Evolutionary conservation across 2,888 invertebrate species (phyloP), one percentile per base, ranked within the genome.

Genomic region (Protonemura montana): DNA sequence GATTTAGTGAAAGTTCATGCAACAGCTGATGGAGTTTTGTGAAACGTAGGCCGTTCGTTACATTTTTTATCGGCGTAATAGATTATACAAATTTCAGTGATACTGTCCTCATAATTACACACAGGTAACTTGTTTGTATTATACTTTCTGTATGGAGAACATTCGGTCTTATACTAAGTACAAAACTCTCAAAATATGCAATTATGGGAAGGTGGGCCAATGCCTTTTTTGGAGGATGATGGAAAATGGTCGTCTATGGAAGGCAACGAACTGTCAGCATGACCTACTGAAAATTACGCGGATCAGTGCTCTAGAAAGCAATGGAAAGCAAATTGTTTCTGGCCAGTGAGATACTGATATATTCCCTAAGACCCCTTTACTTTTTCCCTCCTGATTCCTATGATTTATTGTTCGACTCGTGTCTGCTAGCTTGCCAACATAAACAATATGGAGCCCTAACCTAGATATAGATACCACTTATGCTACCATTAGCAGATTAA

Each of bases 21-120:
- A 84, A 84, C 84, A 84, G 84, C 84, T 84, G 84, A 84, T 84
- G 59, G n/a, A 81, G 29, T 59, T 41, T 59, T 83, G 59, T 84
- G 84, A 84, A 59, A 84, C 84, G 84, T 84, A 84, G 84, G 78
- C 26, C 35, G 26, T 84, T 28, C 76, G 59, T 59, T 59, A 28
- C 59, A 84, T 84, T 84, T 82, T 84, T 84, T 84, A 84, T 84
- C 84, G 83, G 84, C 76, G n/a, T 81, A 84, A 76, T 26, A 83
- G 84, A 27, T 84, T 26, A 59, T 59, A 84, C 59, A 76, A 84
- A 76, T 76, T 59, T 28, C 7, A 27, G 42, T 42, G 84, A 29
- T 59, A 84, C 59, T 84, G 84, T 76, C 76, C 84, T 21, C 27
- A 27, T 26, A 84, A 29, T 59, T 28, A 76, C 76, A 84, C 59